Evolutionary conservation across 2,113 vertebrate genomes (phyloP).

Genomic region (Stictonetta naevosa): DNA sequence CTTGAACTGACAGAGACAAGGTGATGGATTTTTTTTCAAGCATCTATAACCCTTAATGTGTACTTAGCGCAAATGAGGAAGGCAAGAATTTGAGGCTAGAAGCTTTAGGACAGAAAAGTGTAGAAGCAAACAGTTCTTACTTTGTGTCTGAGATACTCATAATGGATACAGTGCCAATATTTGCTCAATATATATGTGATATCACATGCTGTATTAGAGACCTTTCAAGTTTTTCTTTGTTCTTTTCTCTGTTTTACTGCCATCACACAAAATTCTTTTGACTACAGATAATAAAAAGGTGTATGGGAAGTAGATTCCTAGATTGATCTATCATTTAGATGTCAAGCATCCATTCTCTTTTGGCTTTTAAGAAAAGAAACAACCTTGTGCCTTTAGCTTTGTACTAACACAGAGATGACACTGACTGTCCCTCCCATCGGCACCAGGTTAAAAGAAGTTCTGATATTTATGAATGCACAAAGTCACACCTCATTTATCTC

Average conservation of each 20-base stretch:
- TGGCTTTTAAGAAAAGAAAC: constrained; percentile 46
- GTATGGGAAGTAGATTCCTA: not conserved
- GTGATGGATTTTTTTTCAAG: not conserved
- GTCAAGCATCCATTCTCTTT: constrained; percentile 12
- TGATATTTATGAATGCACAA: constrained; percentile 63
- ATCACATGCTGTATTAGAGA: not conserved
- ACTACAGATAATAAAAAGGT: not conserved
- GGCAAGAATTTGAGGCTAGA: not conserved
- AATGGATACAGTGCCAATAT: not conserved
- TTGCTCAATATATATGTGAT: not conserved
- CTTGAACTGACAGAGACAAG: not conserved
- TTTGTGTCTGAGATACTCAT: not conserved
- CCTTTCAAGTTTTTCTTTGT: not conserved
- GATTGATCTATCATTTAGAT: not conserved
- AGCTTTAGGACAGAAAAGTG: not conserved
- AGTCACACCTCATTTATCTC: constrained; percentile 30
- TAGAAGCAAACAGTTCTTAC: not conserved
- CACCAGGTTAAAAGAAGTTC: constrained; percentile 29
- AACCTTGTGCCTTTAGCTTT: not conserved
- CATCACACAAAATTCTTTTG: constrained; percentile 1
- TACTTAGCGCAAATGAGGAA: not conserved
- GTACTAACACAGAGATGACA: constrained; percentile 23
- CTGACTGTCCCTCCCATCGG: not conserved
- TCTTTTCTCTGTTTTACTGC: not conserved
- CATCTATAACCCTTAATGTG: not conserved